A percentile compares a stretch with the other conserved stretches of the same genome.
phyloP scores from a whole-genome alignment of 2,888 invertebrate genomes.

The Synergus itoensis region DNA sequence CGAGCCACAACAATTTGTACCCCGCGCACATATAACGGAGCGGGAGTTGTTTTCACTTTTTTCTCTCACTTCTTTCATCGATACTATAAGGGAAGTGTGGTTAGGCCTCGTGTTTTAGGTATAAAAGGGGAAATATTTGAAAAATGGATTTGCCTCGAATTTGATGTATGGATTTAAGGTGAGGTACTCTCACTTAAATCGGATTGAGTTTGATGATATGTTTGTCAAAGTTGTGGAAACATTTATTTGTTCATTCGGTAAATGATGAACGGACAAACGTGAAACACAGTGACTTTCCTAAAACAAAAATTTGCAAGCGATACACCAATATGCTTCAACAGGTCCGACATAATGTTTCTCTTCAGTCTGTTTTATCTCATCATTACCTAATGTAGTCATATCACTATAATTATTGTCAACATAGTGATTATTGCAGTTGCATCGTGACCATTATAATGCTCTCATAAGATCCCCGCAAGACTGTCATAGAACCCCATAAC shows the following conservation, averaged over 20 bases:
- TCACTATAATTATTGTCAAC: too few species aligned
- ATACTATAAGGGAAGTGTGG: conserved; percentile 1
- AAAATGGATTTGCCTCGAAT: conserved; percentile 23
- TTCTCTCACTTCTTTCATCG: neutral
- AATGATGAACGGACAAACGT: too few species aligned
- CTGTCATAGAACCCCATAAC: too few species aligned
- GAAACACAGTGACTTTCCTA: too few species aligned
- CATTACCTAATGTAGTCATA: too few species aligned
- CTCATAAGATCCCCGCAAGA: too few species aligned
- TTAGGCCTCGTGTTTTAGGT: conserved; percentile 25
- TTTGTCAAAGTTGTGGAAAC: neutral
- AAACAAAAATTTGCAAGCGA: too few species aligned
- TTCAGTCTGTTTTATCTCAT: too few species aligned
- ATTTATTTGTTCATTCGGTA: neutral
- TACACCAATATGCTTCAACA: too few species aligned
- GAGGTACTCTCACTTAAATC: neutral
- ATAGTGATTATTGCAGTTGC: too few species aligned
- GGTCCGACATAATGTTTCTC: too few species aligned
- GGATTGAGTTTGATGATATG: neutral
- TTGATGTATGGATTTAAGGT: conserved; percentile 11
- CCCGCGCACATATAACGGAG: conserved; percentile 24
- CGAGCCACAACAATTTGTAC: conserved; percentile 42
- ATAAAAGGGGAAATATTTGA: conserved; percentile 22
- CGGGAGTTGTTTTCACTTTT: conserved; percentile 41
- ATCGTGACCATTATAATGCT: too few species aligned